Base-by-base conservation (phyloP, 2,888 invertebrate genomes). In the Heteropelma amictum region DNA sequence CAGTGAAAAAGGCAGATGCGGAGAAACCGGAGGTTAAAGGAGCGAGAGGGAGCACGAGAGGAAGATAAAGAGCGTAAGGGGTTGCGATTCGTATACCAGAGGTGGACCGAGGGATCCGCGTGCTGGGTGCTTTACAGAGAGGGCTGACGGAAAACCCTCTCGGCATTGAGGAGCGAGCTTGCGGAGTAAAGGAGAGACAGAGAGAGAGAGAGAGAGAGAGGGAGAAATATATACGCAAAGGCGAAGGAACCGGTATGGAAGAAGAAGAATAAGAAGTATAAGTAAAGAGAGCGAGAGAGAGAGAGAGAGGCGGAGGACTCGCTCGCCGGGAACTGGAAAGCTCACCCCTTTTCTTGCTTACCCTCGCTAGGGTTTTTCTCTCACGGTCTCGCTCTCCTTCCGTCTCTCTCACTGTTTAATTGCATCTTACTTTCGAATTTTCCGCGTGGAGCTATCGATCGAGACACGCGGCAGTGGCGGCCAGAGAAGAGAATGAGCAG, bases 401-500 rank as follows among this genome's bases (percentile, higher is more conserved):
- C 35, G 47, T 58, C 83, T 77, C 79, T 80, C 79, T 84, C 86
- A 86, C 88, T 88, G 89, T 89, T 89, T 89, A 89, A 89, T 89
- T 89, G 89, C 89, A 89, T 89, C 89, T 89, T 89, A 89, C 89
- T 89, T 89, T 89, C 89, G 89, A 89, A 89, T 89, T 89, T 89
- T 89, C 89, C 88, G 89, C 88, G 88, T 87, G 88, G 87, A 86
- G 88, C 86, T 89, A 89, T 89, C 88, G 89, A 89, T 89, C 89
- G 89, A 87, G 87, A 86, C 87, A 86, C 86, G 82, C 81, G 80
- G 60, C 72, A 65, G 60, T 58, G 60, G 58, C 38, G 51, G 51
- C 67, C 56, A 35, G 45, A 49, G 70, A 64, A 38, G 68, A 54
- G 60, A 49, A 53, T 56, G 65, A 76, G 68, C 21, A 28, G 17